These are phyloP conservation scores for Drosophila formosana DNA, from an alignment of 2,888 invertebrate species.

Conservation along the genomic window DNA sequence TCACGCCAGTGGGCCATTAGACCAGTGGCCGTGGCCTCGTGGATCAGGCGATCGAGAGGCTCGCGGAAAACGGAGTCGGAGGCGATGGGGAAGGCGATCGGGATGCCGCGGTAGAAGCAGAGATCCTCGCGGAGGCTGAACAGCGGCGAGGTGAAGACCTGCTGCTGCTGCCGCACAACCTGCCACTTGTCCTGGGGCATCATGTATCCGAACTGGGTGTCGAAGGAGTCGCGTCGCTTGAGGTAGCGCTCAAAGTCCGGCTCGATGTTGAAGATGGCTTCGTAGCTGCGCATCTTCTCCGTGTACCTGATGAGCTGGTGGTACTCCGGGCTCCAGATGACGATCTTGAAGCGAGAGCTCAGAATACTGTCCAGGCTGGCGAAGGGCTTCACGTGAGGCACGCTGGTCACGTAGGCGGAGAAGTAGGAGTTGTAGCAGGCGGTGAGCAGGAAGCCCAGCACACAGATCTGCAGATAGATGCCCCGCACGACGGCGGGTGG, in stretches of 20 bases:
- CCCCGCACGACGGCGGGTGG: slow-evolving; percentile 18
- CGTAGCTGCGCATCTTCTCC: background rate
- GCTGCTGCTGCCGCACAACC: slow-evolving; percentile 40
- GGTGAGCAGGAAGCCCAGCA: slow-evolving; percentile 73
- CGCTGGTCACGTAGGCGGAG: slow-evolving; percentile 59
- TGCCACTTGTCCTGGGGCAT: slow-evolving; percentile 52
- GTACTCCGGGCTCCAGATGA: slow-evolving; percentile 17
- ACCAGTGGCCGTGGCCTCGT: slow-evolving; percentile 43
- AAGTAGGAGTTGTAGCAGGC: slow-evolving; percentile 76
- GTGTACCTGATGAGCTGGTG: slow-evolving; percentile 11
- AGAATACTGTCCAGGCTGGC: slow-evolving; percentile 7
- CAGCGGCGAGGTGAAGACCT: slow-evolving; percentile 45
- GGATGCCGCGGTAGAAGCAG: slow-evolving; percentile 6
- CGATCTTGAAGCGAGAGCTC: slow-evolving; percentile 9
- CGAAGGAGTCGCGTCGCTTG: slow-evolving; percentile 16
- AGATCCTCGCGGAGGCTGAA: slow-evolving; percentile 32
- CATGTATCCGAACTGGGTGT: slow-evolving; percentile 26
- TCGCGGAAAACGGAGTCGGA: slow-evolving; percentile 32
- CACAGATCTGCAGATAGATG: slow-evolving; percentile 63
- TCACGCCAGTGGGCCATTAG: slow-evolving; percentile 44
- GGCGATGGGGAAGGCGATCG: slow-evolving; percentile 17
- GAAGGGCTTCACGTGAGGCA: slow-evolving; percentile 31
- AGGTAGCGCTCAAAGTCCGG: slow-evolving; percentile 9
- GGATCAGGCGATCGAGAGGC: slow-evolving; percentile 43
- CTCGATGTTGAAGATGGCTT: slow-evolving; percentile 8